Base-by-base conservation (phyloP, 2,797 vertebrate species). In the Tinamus major region DNA sequence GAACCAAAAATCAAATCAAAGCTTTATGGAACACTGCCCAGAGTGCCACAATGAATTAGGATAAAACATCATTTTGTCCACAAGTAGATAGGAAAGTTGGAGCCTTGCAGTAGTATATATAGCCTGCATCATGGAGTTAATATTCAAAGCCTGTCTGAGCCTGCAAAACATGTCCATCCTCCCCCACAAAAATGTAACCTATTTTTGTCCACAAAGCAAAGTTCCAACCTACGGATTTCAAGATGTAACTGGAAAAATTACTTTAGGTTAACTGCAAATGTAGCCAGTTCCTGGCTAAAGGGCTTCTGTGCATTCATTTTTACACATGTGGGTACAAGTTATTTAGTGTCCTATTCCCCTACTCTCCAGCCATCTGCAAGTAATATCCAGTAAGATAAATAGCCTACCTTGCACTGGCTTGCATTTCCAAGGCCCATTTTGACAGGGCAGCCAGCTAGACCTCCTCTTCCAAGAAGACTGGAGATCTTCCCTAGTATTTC, bases 161-260 rank as follows among this genome's bases (percentile, higher is more conserved):
- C 62, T 92, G 94, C n/a, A 87, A 93, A 96, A 94, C 70, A 63
- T 37, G 53, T 89, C 89, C 85, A 56, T 83, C 89, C 87, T 88
- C 93, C 89, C 42, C 70, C 91, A 93, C 95, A 95, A 94, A 93
- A 95, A 94, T 91, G 82, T 65, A 91, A 88, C 51, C n/a, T 94
- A 92, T 96, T 90, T 55, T 85, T 84, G 79, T 88, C 56, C 91
- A 81, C 80, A 91, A 85, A 91, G 63, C n/a, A 79, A 89, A 93
- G 67, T 93, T 72, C 10, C 67, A 88, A 21, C 77, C 82, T 64
- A 70, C 56, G 56, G 63, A 70, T 72, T 81, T 79, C 59, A 59
- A 86, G n/a, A 85, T 71, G 41, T 65, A 89, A 80, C 51, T 13
- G 23, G 59, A 26, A 90, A 88, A 74, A 96, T 76, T 83, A 37